Conservation (phyloP, 2,113 vertebrate genomes). For the Platycercus adscitus region DNA sequence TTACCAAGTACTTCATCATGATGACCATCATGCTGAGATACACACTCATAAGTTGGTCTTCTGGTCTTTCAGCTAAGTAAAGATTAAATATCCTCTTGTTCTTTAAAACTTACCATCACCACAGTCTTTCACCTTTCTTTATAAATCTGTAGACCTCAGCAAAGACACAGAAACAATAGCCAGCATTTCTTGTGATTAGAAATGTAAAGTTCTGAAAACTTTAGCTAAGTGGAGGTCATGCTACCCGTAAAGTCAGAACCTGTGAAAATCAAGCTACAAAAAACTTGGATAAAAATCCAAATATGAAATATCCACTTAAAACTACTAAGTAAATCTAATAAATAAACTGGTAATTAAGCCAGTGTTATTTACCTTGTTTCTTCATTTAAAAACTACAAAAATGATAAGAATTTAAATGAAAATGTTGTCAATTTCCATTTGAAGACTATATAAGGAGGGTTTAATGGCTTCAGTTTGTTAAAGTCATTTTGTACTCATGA, state of each 20-base stretch:
- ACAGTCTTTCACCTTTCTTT: background rate
- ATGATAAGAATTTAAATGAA: background rate
- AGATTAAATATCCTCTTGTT: background rate
- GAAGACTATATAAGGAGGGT: background rate
- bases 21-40: background rate
- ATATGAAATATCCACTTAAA: background rate
- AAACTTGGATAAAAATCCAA: background rate
- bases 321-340: background rate
- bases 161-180: background rate
- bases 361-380: background rate
- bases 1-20: background rate
- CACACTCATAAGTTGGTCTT: background rate
- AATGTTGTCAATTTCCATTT: conserved; percentile 13
- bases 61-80: background rate
- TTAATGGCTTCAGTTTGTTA: conserved; percentile 37
- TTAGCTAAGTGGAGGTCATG: background rate
- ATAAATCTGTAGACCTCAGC: background rate
- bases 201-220: background rate
- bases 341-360: background rate
- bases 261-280: fast-evolving
- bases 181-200: background rate
- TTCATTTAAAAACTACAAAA: background rate
- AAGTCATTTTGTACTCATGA: conserved; percentile 20
- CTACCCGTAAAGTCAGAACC: background rate
- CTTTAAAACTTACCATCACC: background rate